A percentile compares a stretch with the other conserved stretches of the same genome.
phyloP scores from a whole-genome alignment of 2,797 vertebrate species.

The Helicolenus hilgendorfi region DNA sequence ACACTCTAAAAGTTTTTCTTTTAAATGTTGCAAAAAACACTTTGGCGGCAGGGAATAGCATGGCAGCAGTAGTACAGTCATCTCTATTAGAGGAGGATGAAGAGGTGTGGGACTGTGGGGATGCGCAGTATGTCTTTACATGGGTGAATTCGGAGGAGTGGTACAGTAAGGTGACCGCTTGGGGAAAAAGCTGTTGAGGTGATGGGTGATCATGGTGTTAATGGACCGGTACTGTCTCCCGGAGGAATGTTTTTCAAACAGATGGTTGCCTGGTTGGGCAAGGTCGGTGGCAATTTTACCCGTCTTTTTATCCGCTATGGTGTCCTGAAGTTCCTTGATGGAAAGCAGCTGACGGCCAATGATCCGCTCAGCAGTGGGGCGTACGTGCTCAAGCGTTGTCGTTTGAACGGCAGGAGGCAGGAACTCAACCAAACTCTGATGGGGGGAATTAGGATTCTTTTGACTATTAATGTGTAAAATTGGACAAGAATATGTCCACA shows the following conservation, averaged over 20 bases:
- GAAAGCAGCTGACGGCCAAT: conserved; percentile 68
- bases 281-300: conserved; percentile 64
- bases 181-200: conserved; percentile 63
- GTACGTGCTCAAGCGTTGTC: conserved; percentile 44
- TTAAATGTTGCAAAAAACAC: conserved; percentile 7
- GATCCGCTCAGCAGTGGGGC: conserved; percentile 62
- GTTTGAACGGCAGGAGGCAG: conserved; percentile 51
- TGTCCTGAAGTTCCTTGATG: conserved; percentile 70
- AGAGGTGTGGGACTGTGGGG: conserved; percentile 1
- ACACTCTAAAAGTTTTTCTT: neutral
- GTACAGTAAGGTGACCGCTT: conserved; percentile 57
- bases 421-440: conserved; percentile 44
- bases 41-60: neutral
- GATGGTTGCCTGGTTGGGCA: conserved; percentile 67
- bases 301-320: conserved; percentile 42
- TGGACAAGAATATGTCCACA: neutral
- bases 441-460: conserved; percentile 13
- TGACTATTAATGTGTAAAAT: conserved; percentile 46
- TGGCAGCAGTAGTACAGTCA: conserved; percentile 29
- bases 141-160: conserved; percentile 32
- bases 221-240: conserved; percentile 71
- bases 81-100: conserved; percentile 38
- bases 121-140: conserved; percentile 30
- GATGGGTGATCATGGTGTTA: conserved; percentile 76
- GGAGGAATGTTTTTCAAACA: conserved; percentile 74